Percentiles rank a stretch among this genome's conserved stretches.
Evolutionary conservation across 2,888 invertebrate genomes (phyloP).

Genomic region (Macaria notata): DNA sequence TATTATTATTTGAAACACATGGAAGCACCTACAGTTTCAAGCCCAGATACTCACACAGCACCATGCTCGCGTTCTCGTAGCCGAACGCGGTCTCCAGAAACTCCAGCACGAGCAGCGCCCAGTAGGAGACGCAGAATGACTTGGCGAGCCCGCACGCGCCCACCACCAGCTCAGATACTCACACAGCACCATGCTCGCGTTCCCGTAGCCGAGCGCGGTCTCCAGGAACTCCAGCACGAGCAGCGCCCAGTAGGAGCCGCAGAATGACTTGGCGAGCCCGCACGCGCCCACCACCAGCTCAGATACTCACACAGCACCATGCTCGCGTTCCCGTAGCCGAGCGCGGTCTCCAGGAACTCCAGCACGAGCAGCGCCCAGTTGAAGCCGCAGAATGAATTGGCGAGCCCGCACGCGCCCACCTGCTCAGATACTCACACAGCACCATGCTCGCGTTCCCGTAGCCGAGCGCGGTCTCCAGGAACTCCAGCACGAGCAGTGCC

Average conservation of each 20-base stretch:
- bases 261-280: constrained; percentile 86
- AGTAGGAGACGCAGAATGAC: constrained; percentile 86
- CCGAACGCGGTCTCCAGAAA: constrained; percentile 88
- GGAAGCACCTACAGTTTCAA: too few relatives aligned
- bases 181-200: constrained; percentile 74
- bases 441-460: constrained; percentile 71
- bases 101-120: constrained; percentile 86
- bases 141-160: constrained; percentile 85
- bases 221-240: constrained; percentile 88
- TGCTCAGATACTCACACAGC: constrained; percentile 71
- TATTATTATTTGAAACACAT: too few relatives aligned
- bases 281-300: constrained; percentile 81
- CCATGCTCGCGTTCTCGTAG: constrained; percentile 74
- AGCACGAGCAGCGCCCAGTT: constrained; percentile 86
- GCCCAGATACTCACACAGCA: constrained; percentile 58
- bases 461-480: constrained; percentile 87
- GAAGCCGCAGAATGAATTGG: constrained; percentile 85
- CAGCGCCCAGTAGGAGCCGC: constrained; percentile 86
- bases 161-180: constrained; percentile 60
- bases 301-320: constrained; percentile 72
- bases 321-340: constrained; percentile 77
- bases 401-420: constrained; percentile 69
- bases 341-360: constrained; percentile 88
- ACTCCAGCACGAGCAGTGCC: constrained; percentile 86
- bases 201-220: constrained; percentile 83